phyloP scores from a whole-genome alignment of 2,113 vertebrate genomes.

The Brachypteracias leptosomus region DNA sequence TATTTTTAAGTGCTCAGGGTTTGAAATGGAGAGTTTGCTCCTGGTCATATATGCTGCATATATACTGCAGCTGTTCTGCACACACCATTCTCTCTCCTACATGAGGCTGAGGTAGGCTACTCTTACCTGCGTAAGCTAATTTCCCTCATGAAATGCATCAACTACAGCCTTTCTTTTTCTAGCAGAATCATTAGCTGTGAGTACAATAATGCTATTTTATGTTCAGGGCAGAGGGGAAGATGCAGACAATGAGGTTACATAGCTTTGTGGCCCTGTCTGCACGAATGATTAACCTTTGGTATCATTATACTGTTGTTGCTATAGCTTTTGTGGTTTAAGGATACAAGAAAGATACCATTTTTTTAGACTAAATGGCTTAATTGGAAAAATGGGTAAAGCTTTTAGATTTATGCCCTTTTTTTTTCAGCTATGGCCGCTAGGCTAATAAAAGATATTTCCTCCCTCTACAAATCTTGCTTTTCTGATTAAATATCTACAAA shows the following conservation, averaged over 20 bases:
- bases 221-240: neutral
- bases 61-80: neutral
- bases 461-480: neutral
- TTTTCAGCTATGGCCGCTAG: neutral
- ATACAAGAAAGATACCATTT: neutral
- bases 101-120: neutral
- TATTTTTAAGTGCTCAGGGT: neutral
- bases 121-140: neutral
- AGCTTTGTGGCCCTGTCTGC: neutral
- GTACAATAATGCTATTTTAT: neutral
- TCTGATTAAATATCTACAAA: conserved; percentile 1
- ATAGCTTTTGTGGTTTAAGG: neutral
- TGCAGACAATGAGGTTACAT: neutral
- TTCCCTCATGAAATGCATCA: neutral
- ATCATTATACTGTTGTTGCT: neutral
- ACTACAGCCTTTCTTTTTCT: neutral
- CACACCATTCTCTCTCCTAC: neutral
- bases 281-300: neutral
- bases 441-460: neutral
- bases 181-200: neutral
- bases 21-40: neutral
- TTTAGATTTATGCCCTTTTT: neutral
- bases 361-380: neutral
- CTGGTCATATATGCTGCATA: rapidly evolving
- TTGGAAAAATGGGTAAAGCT: neutral